Percentiles rank a stretch among this genome's conserved stretches.
phyloP scores from a whole-genome alignment of 2,797 vertebrate genomes.

The Coccyzus lansbergi region DNA sequence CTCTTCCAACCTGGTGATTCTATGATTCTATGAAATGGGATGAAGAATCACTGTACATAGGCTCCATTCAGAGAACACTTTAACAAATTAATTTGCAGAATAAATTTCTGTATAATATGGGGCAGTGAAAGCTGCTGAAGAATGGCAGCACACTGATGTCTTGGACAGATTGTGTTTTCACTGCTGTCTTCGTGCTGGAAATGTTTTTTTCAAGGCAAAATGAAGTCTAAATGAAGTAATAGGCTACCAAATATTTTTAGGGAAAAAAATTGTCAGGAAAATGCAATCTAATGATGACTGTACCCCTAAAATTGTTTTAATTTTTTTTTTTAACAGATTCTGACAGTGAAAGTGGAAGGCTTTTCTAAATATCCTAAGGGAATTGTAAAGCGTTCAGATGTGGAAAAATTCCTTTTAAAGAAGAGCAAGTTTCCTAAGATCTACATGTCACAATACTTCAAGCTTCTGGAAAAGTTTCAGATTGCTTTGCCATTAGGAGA shows the following conservation, averaged over 20 bases:
- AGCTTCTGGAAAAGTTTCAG: slow-evolving; percentile 95
- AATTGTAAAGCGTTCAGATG: slow-evolving; percentile 86
- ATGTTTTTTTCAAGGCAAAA: not conserved
- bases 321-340: slow-evolving; percentile 80
- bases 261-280: not conserved
- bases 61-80: not conserved
- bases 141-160: not conserved
- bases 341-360: slow-evolving; percentile 83
- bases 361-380: slow-evolving; percentile 85
- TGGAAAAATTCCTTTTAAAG: slow-evolving; percentile 88
- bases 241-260: not conserved
- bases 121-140: not conserved
- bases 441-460: slow-evolving; percentile 90
- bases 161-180: not conserved
- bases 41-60: not conserved
- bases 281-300: not conserved
- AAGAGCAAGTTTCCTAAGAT: slow-evolving; percentile 88
- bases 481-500: slow-evolving; percentile 92
- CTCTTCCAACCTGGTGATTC: too few relatives aligned
- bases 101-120: not conserved
- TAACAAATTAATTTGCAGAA: not conserved
- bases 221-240: not conserved
- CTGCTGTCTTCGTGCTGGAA: not conserved
- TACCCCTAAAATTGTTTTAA: not conserved
- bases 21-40: too few relatives aligned